Evolutionary conservation across 2,113 vertebrate genomes (phyloP).

Genomic region (Diphyllodes magnificus): DNA sequence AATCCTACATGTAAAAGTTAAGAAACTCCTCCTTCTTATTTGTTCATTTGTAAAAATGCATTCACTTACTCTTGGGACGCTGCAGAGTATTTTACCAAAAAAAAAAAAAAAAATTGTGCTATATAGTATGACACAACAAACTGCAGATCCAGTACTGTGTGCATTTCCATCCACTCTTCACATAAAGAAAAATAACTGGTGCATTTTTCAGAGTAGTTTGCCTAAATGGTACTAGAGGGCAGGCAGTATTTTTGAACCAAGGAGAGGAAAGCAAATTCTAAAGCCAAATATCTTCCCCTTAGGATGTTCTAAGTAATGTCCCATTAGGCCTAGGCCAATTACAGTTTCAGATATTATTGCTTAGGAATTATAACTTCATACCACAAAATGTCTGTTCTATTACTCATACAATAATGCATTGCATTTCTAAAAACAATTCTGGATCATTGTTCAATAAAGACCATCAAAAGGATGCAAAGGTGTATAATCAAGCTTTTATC

Average conservation of each 20-base stretch:
- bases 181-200: not conserved
- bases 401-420: not conserved
- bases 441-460: not conserved
- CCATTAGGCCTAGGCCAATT: not conserved
- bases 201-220: not conserved
- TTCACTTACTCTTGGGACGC: not conserved
- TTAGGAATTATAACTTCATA: not conserved
- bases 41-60: not conserved
- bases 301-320: not conserved
- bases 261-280: not conserved
- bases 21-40: not conserved
- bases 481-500: conserved; percentile 51
- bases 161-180: not conserved
- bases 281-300: not conserved
- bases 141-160: not conserved
- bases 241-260: not conserved
- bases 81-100: not conserved
- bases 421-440: conserved; percentile 1
- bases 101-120: not conserved
- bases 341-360: not conserved
- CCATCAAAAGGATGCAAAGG: conserved; percentile 23
- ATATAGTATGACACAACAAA: not conserved
- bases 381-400: not conserved
- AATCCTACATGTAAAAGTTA: not conserved
- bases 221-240: not conserved